Percentiles rank a stretch among this genome's conserved stretches.
phyloP scores from a whole-genome alignment of 1,140 invertebrate species.

The Phthorimaea operculella region DNA sequence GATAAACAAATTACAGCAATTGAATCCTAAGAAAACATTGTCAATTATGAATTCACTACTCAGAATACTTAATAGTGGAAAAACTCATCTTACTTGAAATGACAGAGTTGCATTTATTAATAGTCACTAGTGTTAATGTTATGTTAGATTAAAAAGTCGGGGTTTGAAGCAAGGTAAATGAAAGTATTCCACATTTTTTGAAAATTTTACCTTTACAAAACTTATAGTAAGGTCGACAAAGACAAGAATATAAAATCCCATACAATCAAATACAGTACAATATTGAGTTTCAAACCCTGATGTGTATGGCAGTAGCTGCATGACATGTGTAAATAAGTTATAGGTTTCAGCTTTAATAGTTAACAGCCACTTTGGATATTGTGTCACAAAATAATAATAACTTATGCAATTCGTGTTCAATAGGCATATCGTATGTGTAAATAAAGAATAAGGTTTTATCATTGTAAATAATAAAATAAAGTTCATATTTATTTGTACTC shows the following conservation, averaged over 20 bases:
- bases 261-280: no score
- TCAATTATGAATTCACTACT: no score
- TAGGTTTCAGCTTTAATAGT: conserved; percentile 51
- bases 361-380: conserved; percentile 18
- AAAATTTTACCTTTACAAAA: no score
- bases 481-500: conserved; percentile 40
- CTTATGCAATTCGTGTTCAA: conserved; percentile 34
- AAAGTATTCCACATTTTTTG: no score
- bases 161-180: background rate
- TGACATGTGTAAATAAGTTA: conserved; percentile 14
- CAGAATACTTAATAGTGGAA: no score
- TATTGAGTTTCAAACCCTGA: background rate
- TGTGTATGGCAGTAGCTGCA: background rate
- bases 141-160: background rate
- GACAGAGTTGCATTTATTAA: conserved; percentile 3
- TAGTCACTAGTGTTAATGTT: conserved; percentile 5
- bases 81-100: background rate
- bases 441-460: conserved; percentile 6
- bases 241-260: no score
- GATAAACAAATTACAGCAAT: no score
- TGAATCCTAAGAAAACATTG: no score
- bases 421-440: conserved; percentile 26
- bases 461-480: conserved; percentile 25
- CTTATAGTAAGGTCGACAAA: no score
- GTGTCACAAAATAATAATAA: conserved; percentile 24